These are phyloP conservation scores for Cecidostiba fungosa DNA, from an alignment of 2,888 invertebrate species.

Conservation along the genomic window DNA sequence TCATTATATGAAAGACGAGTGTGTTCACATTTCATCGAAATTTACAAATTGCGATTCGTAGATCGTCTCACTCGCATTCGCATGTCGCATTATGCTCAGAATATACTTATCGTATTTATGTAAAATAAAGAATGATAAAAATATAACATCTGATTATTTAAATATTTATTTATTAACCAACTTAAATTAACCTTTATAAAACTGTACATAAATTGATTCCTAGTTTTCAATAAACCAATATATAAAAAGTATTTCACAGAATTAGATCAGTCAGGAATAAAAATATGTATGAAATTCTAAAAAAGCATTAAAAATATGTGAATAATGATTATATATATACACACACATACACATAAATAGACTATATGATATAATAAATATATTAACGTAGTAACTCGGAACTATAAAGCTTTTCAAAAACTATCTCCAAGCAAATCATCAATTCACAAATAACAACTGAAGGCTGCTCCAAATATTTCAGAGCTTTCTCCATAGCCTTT, in stretches of 20 bases:
- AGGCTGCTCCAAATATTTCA: constrained; percentile 40
- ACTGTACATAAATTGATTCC: constrained; percentile 32
- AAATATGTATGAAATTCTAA: neutral
- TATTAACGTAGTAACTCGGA: constrained; percentile 22
- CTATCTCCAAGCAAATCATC: constrained; percentile 37
- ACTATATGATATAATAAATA: neutral
- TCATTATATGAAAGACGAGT: neutral
- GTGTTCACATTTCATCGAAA: neutral
- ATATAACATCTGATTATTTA: neutral
- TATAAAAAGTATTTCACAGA: constrained; percentile 18
- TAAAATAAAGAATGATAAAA: too few species aligned
- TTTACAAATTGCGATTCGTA: neutral
- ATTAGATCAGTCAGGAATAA: constrained; percentile 21
- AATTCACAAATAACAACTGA: constrained; percentile 55
- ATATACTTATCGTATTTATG: too few species aligned
- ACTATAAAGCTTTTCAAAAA: constrained; percentile 49
- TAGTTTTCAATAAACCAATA: constrained; percentile 1
- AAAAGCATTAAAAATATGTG: neutral
- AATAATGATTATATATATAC: neutral
- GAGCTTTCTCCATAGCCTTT: constrained; percentile 44
- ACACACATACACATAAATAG: constrained; percentile 7
- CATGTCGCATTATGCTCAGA: too few species aligned
- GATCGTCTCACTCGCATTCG: too few species aligned
- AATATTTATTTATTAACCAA: neutral
- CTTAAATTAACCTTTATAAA: constrained; percentile 34